Evolutionary conservation across 2,113 vertebrate genomes (phyloP).

Genomic region (Mirounga angustirostris): DNA sequence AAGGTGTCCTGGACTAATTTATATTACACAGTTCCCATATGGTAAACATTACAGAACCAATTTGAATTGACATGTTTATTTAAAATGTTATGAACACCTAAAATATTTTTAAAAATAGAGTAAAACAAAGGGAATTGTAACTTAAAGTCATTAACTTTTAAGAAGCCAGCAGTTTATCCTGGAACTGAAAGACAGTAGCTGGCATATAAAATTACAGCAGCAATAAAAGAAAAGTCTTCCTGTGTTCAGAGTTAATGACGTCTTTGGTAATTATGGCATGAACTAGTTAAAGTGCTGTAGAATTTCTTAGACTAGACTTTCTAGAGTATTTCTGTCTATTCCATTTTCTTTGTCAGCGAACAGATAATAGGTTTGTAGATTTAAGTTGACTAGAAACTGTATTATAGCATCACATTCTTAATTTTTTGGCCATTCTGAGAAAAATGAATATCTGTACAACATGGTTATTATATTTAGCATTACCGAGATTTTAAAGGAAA

Average conservation of each 20-base stretch:
- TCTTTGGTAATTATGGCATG: constrained; percentile 82
- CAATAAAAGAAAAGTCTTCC: constrained; percentile 80
- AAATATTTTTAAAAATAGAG: not conserved
- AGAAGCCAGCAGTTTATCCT: constrained; percentile 75
- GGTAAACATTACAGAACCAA: not conserved
- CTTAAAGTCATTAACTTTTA: constrained; percentile 62
- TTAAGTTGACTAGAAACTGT: constrained; percentile 80
- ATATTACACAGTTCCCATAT: not conserved
- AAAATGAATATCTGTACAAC: constrained; percentile 75
- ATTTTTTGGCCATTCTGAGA: constrained; percentile 83
- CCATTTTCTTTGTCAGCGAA: constrained; percentile 80
- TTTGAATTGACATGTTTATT: not conserved
- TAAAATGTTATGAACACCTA: not conserved
- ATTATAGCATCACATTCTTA: constrained; percentile 79
- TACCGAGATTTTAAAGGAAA: constrained; percentile 79
- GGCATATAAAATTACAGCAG: constrained; percentile 80
- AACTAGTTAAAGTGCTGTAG: constrained; percentile 70
- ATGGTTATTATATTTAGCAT: constrained; percentile 71
- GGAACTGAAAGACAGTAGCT: constrained; percentile 67
- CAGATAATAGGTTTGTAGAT: constrained; percentile 79
- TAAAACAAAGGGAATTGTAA: constrained; percentile 3
- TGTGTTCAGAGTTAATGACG: constrained; percentile 78
- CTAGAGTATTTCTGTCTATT: constrained; percentile 68
- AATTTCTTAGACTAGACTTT: constrained; percentile 70
- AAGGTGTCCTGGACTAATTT: not conserved